Evolutionary conservation across 53 echinoderm and acorn worm genomes (phyloP).

Genomic region (Holothuria leucospilota): DNA sequence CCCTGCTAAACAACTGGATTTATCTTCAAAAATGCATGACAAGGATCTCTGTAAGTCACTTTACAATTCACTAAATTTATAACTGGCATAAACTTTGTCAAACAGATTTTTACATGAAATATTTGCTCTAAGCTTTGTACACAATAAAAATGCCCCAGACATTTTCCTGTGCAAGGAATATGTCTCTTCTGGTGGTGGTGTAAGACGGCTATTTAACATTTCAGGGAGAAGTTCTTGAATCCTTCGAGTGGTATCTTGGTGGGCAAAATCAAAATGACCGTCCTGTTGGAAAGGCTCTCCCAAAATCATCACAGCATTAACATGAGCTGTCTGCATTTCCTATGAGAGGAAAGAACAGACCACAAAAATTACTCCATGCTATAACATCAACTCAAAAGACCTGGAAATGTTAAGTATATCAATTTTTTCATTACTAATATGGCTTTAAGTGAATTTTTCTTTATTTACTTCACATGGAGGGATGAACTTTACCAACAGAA

Average conservation of each 20-base stretch:
- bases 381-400: too few species aligned
- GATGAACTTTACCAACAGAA: too few species aligned
- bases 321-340: constrained; percentile 93
- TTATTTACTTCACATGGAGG: too few species aligned
- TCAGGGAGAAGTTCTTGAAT: constrained; percentile 82
- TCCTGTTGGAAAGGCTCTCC: constrained; percentile 78
- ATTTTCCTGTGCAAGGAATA: constrained; percentile 97
- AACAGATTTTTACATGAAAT: constrained; percentile 91
- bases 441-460: too few species aligned
- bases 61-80: constrained; percentile 33
- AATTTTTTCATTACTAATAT: too few species aligned
- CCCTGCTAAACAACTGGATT: too few species aligned
- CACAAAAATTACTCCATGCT: background rate
- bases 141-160: constrained; percentile 92
- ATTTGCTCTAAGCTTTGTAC: constrained; percentile 86
- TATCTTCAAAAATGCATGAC: too few species aligned
- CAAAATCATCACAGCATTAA: constrained; percentile 96
- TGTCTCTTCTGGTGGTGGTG: constrained; percentile 95
- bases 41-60: too few species aligned
- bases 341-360: constrained; percentile 33
- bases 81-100: constrained; percentile 71
- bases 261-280: constrained; percentile 80
- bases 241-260: constrained; percentile 86
- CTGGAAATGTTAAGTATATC: too few species aligned
- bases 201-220: constrained; percentile 83